These are phyloP conservation scores for Ophion slaviceki DNA, from an alignment of 2,888 invertebrate species.

Conservation along the genomic window DNA sequence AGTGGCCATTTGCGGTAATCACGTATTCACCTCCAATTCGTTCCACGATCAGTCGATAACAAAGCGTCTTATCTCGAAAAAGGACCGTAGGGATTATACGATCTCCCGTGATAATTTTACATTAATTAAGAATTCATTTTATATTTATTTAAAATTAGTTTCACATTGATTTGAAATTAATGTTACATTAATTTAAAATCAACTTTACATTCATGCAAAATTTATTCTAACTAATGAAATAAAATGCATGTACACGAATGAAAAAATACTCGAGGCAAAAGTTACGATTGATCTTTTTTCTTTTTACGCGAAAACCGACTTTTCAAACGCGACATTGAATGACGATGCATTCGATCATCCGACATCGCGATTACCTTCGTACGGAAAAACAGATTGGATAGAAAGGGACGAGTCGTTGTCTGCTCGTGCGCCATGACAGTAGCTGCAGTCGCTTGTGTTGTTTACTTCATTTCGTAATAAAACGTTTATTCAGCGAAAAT, in stretches of 20 bases:
- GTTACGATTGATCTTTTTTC: no score
- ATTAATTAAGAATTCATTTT: neutral
- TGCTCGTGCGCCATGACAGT: slow-evolving; percentile 27
- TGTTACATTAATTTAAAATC: neutral
- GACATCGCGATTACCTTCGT: neutral
- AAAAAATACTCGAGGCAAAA: no score
- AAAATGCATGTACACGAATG: no score
- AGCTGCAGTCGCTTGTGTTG: slow-evolving; percentile 49
- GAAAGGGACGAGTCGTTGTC: neutral
- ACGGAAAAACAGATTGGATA: neutral
- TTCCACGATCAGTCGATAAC: neutral
- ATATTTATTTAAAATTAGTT: neutral
- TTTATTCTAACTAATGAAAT: neutral
- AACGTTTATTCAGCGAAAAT: slow-evolving; percentile 63
- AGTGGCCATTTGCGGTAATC: neutral
- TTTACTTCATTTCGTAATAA: slow-evolving; percentile 8
- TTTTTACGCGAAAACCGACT: no score
- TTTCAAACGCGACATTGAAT: no score
- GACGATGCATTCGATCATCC: no score
- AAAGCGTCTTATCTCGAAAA: neutral
- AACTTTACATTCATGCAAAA: neutral
- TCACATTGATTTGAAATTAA: neutral
- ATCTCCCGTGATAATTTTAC: no score
- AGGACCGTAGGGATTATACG: no score
- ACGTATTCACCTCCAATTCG: neutral